Evolutionary conservation across 1,140 invertebrate genomes (phyloP).

Genomic region (Magallana gigas): DNA sequence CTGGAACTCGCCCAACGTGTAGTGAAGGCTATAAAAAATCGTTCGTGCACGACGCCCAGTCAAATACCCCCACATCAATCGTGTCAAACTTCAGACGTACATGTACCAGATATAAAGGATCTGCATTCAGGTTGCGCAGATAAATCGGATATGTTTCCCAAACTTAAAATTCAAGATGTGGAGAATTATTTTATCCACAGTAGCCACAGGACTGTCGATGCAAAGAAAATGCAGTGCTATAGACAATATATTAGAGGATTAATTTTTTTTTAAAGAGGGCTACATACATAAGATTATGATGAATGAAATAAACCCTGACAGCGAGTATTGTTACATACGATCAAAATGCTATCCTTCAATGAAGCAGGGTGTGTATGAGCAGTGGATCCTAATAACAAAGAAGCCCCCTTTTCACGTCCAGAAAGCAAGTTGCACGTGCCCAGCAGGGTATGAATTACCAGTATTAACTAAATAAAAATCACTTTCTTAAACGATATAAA

Average conservation of each 20-base stretch:
- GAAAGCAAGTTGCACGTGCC: constrained; percentile 51
- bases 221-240: constrained; percentile 54
- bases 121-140: constrained; percentile 44
- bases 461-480: constrained; percentile 11
- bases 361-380: constrained; percentile 46
- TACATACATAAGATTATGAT: constrained; percentile 58
- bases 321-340: constrained; percentile 46
- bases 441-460: constrained; percentile 48
- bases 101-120: constrained; percentile 24
- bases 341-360: constrained; percentile 58
- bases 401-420: constrained; percentile 18
- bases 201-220: constrained; percentile 42
- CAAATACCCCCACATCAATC: not conserved
- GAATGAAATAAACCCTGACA: constrained; percentile 42
- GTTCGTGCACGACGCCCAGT: not conserved
- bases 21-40: constrained; percentile 7
- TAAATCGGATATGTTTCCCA: constrained; percentile 16
- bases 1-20: constrained; percentile 8
- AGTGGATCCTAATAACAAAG: constrained; percentile 53
- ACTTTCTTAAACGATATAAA: constrained; percentile 12
- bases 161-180: constrained; percentile 42
- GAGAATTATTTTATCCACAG: constrained; percentile 53
- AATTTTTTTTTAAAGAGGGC: constrained; percentile 53
- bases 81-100: not conserved
- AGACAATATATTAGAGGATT: constrained; percentile 54